Percentiles rank a stretch among this genome's conserved stretches.
phyloP scores from a whole-genome alignment of 53 echinoderm and acorn worm genomes.

The Apostichopus leukothele region DNA sequence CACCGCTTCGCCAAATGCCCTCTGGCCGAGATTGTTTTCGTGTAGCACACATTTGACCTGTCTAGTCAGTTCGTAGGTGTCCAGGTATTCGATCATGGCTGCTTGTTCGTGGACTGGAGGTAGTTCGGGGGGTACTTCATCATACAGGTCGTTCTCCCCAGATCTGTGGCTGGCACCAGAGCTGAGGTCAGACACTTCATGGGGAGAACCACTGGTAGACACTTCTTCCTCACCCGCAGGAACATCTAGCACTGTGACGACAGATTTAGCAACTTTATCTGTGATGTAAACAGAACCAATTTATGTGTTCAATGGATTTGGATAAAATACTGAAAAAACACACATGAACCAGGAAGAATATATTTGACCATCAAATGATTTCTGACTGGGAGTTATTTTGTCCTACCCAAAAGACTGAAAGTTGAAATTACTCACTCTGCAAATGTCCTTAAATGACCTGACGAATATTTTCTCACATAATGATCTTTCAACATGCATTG shows the following conservation, averaged over 20 bases:
- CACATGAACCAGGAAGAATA: no score
- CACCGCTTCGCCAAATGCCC: constrained; percentile 94
- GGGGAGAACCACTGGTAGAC: constrained; percentile 32
- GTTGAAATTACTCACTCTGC: no score
- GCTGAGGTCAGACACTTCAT: constrained; percentile 32
- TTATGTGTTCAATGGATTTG: no score
- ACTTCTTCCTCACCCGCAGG: constrained; percentile 31
- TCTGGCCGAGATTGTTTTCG: constrained; percentile 93
- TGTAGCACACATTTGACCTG: constrained; percentile 91
- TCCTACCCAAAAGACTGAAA: no score
- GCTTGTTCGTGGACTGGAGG: constrained; percentile 97
- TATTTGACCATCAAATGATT: no score
- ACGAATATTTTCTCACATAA: no score
- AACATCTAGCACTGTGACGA: constrained; percentile 32
- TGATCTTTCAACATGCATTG: no score
- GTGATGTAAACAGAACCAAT: neutral
- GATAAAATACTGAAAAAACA: no score
- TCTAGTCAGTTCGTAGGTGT: constrained; percentile 91
- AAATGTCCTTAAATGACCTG: no score
- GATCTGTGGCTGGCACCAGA: constrained; percentile 4
- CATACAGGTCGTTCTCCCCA: constrained; percentile 35
- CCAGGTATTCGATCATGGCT: constrained; percentile 93
- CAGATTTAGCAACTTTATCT: constrained; percentile 37
- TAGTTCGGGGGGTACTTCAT: constrained; percentile 74
- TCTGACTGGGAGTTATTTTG: no score